Conservation (phyloP, 1,140 invertebrate genomes). For the Asbolus verrucosus region DNA sequence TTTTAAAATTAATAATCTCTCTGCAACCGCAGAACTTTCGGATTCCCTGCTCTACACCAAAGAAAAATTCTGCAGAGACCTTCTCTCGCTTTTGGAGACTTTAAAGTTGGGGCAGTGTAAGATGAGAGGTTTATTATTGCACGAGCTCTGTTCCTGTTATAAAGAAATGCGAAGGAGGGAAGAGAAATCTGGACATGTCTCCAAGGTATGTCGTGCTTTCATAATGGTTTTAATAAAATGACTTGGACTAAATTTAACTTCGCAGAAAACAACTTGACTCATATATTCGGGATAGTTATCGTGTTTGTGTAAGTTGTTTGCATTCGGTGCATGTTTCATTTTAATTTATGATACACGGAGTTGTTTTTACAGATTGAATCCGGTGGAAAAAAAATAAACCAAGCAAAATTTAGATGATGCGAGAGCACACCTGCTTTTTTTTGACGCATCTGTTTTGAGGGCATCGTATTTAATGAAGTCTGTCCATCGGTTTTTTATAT, state of each 20-base stretch:
- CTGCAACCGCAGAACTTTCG: conserved; percentile 54
- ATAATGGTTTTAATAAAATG: conserved; percentile 1
- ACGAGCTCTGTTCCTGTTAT: conserved; percentile 55
- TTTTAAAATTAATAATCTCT: conserved; percentile 3
- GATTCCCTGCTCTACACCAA: conserved; percentile 50
- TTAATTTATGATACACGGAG: conserved; percentile 4
- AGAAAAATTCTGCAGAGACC: conserved; percentile 64
- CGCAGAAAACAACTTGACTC: conserved; percentile 12
- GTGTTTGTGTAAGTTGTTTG: conserved; percentile 9
- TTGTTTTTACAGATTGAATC: conserved; percentile 1
- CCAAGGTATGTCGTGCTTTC: conserved; percentile 11
- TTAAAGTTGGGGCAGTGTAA: conserved; percentile 65
- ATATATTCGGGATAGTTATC: neutral
- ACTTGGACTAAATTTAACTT: conserved; percentile 19
- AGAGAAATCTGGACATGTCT: conserved; percentile 18
- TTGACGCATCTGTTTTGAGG: too few relatives aligned
- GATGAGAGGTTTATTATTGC: conserved; percentile 62
- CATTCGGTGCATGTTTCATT: conserved; percentile 11
- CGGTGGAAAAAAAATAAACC: neutral
- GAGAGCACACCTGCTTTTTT: too few relatives aligned
- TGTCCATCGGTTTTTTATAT: too few relatives aligned
- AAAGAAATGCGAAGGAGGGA: conserved; percentile 50
- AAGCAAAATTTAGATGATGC: neutral
- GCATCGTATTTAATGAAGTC: too few relatives aligned
- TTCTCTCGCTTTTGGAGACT: conserved; percentile 64